These are phyloP conservation scores for Drosophila miranda DNA, from an alignment of 1,140 invertebrate genomes.

Conservation along the genomic window DNA sequence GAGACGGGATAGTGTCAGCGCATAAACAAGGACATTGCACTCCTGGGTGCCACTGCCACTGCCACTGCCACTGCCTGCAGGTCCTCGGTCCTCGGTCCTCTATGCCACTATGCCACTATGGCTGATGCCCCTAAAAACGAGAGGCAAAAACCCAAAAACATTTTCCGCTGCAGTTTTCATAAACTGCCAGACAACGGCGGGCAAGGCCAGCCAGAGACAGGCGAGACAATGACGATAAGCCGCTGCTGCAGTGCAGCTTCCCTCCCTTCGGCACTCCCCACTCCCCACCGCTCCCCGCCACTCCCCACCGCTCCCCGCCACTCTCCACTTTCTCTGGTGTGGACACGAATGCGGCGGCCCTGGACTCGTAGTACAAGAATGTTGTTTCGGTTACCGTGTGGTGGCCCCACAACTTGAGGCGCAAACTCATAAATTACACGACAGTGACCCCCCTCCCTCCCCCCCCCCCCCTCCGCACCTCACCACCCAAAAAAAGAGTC, in stretches of 20 bases:
- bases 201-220: slow-evolving; percentile 15
- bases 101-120: background rate
- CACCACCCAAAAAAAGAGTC: slow-evolving; percentile 7
- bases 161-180: slow-evolving; percentile 75
- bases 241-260: slow-evolving; percentile 41
- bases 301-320: too few species aligned
- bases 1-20: slow-evolving; percentile 54
- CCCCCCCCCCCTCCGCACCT: too few species aligned
- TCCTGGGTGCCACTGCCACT: slow-evolving; percentile 45
- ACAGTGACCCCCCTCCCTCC: background rate
- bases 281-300: too few species aligned
- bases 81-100: slow-evolving; percentile 1
- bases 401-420: slow-evolving; percentile 71
- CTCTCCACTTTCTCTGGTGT: too few species aligned
- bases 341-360: background rate
- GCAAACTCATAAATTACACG: slow-evolving; percentile 74
- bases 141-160: slow-evolving; percentile 50
- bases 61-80: slow-evolving; percentile 10
- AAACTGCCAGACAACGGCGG: slow-evolving; percentile 60
- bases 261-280: background rate
- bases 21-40: slow-evolving; percentile 79
- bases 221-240: slow-evolving; percentile 75
- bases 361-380: slow-evolving; percentile 19
- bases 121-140: slow-evolving; percentile 1
- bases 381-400: slow-evolving; percentile 40